These are phyloP conservation scores for Dryoscopus gambensis DNA, from an alignment of 2,113 vertebrate species.

Conservation along the genomic window DNA sequence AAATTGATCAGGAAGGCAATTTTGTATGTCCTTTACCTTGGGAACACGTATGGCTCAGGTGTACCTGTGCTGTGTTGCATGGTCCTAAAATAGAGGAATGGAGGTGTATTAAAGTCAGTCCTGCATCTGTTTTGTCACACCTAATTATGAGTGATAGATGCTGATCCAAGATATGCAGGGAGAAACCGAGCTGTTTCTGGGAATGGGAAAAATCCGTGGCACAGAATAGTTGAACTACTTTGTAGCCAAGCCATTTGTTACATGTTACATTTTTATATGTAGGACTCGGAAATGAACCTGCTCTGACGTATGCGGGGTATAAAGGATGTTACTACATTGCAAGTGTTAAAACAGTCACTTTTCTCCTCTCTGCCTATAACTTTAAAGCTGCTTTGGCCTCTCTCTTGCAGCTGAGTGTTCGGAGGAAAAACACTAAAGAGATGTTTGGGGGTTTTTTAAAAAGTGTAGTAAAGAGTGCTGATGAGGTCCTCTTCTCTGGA, in stretches of 20 bases:
- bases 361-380: rapidly evolving
- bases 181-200: neutral
- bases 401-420: slow-evolving; percentile 84
- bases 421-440: slow-evolving; percentile 95
- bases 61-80: neutral
- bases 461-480: slow-evolving; percentile 92
- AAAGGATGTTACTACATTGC: neutral
- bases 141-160: neutral
- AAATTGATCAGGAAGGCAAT: neutral
- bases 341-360: neutral
- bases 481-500: slow-evolving; percentile 94
- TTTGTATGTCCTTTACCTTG: neutral
- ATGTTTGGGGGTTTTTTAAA: slow-evolving; percentile 97
- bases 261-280: neutral
- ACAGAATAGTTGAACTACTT: neutral
- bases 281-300: neutral
- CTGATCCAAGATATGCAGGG: neutral
- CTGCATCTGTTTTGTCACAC: neutral
- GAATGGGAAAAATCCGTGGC: neutral
- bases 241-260: neutral
- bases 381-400: neutral
- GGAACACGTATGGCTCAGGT: neutral
- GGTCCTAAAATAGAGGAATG: neutral
- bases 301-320: neutral
- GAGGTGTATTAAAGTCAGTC: neutral